Evolutionary conservation across 2,888 invertebrate genomes (phyloP), one percentile per base, ranked within the genome.

Genomic region (Atrina japonica): DNA sequence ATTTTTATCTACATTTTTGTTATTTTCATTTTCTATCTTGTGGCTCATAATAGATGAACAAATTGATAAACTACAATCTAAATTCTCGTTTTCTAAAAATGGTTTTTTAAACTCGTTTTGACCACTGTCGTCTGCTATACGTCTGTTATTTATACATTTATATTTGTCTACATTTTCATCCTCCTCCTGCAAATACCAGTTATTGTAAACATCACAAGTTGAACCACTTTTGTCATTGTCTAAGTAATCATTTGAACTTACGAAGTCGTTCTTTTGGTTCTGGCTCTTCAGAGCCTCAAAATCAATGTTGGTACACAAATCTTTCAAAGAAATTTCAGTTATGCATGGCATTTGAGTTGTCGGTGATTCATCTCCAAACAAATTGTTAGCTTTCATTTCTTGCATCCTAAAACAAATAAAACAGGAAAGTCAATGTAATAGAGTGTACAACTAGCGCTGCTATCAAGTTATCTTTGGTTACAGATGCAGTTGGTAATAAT

Each of bases 341-440:
- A 87, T 86, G 27, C 82, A 60, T 11, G 77, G 77, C 3, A 73
- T 75, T 0, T 83, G 78, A 3, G 76, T 70, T 3, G 76, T 71
- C 0, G 77, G 60, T 3, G 77, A 75, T 45, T 85, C 82, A 52
- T 82, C 85, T 5, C 83, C 84, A 70, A 85, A 82, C 18, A 87
- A 61, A 60, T 85, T 84, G 43, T 83, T 83, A 40, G 81, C 83
- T 55, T 78, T 78, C 84, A 87, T 84, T 61, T 87, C 83, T 60
- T 85, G 80, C 78, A 87, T 76, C 87, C 87, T 87, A 73, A 50
- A 50, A 30, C 21, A 66, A 25, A 50, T 35, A 43, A 70, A 43
- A 58, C n/a, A n/a, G n/a, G n/a, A n/a, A n/a, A n/a, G n/a, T n/a
- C n/a, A n/a, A n/a, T n/a, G n/a, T n/a, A n/a, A n/a, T n/a, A n/a